Conservation (phyloP, 1,140 invertebrate genomes). For the Tenebrio molitor region DNA sequence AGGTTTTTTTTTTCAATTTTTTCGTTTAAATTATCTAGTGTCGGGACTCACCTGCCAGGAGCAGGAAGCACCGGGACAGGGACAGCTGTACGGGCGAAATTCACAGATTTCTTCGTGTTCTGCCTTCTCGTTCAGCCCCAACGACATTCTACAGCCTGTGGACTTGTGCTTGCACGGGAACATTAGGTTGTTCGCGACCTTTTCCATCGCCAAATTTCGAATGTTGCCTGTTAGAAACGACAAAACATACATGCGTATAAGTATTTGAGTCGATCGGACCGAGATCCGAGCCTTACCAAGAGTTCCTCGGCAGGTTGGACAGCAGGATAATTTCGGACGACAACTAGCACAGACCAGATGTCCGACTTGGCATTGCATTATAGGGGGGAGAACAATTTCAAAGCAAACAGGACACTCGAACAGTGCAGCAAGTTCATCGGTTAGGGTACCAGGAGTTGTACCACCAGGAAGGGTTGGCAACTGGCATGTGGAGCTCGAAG, state of each 20-base stretch:
- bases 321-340: conserved; percentile 95
- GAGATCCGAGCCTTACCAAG: conserved; percentile 88
- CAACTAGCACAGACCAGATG: conserved; percentile 95
- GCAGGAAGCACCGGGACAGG: conserved; percentile 98
- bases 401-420: conserved; percentile 99
- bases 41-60: conserved; percentile 93
- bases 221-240: conserved; percentile 83
- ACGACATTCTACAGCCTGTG: conserved; percentile 93
- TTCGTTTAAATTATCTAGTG: background rate
- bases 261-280: too few species aligned
- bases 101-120: conserved; percentile 99
- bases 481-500: conserved; percentile 53
- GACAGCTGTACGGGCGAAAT: conserved; percentile 97
- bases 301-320: conserved; percentile 97
- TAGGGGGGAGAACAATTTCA: conserved; percentile 98
- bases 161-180: conserved; percentile 99
- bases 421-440: conserved; percentile 91
- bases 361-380: conserved; percentile 89
- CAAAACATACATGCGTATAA: conserved; percentile 7
- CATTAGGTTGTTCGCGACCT: conserved; percentile 97
- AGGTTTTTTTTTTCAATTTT: too few species aligned
- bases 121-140: conserved; percentile 96
- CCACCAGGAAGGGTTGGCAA: conserved; percentile 57
- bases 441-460: conserved; percentile 72
- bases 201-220: conserved; percentile 98